Evolutionary conservation across 2,113 vertebrate genomes (phyloP).

Genomic region (Spermophilus dauricus): DNA sequence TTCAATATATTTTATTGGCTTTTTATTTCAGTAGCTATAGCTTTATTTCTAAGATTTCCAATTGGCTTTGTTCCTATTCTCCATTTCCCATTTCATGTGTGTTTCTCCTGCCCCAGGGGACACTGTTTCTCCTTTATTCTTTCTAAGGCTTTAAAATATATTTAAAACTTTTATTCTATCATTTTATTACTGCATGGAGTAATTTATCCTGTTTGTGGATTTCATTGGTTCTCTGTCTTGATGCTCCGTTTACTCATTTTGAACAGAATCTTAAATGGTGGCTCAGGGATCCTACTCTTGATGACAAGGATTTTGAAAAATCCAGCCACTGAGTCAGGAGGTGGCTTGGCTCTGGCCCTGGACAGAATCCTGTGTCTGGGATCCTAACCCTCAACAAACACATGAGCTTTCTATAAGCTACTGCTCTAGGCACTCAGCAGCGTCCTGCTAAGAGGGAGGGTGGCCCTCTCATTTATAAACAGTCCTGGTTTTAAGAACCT

Average conservation of each 20-base stretch:
- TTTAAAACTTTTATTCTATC: neutral
- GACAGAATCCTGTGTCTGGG: neutral
- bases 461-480: neutral
- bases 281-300: neutral
- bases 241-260: neutral
- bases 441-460: neutral
- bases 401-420: neutral
- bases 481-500: neutral
- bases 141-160: neutral
- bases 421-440: neutral
- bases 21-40: neutral
- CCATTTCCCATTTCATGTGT: neutral
- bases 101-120: neutral
- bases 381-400: neutral
- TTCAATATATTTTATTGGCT: neutral
- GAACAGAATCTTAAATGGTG: neutral
- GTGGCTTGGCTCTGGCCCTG: neutral
- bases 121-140: neutral
- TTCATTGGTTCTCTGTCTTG: neutral
- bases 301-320: neutral
- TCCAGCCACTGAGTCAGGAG: neutral
- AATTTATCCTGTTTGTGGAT: neutral
- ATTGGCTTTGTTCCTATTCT: neutral
- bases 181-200: neutral
- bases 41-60: conserved; percentile 25